Evolutionary conservation across 1,140 invertebrate species (phyloP).

Genomic region (Adelges cooleyi): DNA sequence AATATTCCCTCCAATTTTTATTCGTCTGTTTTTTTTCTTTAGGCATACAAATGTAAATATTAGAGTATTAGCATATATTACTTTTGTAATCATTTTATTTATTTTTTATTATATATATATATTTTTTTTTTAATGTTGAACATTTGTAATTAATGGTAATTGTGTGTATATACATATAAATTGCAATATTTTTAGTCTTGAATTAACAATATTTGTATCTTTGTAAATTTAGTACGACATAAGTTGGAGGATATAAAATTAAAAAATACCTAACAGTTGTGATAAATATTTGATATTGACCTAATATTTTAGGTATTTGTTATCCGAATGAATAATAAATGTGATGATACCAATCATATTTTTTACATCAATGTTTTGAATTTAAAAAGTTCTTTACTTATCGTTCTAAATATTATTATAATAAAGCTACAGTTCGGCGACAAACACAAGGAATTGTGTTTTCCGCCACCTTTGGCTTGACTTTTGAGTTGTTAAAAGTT

Average conservation of each 20-base stretch:
- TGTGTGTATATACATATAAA: slow-evolving; percentile 14
- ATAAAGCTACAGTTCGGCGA: too few relatives aligned
- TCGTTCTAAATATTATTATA: too few relatives aligned
- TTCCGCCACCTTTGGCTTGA: too few relatives aligned
- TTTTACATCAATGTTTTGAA: too few relatives aligned
- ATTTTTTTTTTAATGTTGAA: slow-evolving; percentile 24
- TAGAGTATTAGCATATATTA: not conserved
- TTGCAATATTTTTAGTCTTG: slow-evolving; percentile 26
- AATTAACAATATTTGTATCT: slow-evolving; percentile 22
- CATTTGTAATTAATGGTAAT: slow-evolving; percentile 17
- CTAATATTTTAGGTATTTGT: slow-evolving; percentile 24
- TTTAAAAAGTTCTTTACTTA: too few relatives aligned
- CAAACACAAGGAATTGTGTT: too few relatives aligned
- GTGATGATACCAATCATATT: slow-evolving; percentile 12
- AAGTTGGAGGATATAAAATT: slow-evolving; percentile 8
- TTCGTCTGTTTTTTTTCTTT: not conserved
- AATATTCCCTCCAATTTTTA: slow-evolving; percentile 21
- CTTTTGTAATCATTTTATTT: slow-evolving; percentile 28
- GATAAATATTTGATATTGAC: slow-evolving; percentile 28
- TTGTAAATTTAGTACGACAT: slow-evolving; percentile 19
- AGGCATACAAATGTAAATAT: slow-evolving; percentile 17
- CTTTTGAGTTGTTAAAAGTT: too few relatives aligned
- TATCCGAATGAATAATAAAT: slow-evolving; percentile 27
- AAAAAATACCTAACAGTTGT: slow-evolving; percentile 26
- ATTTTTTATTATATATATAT: slow-evolving; percentile 19